Evolutionary conservation across 2,113 vertebrate genomes (phyloP), one percentile per base, ranked within the genome.

Genomic region (Grammomys dolichurus): DNA sequence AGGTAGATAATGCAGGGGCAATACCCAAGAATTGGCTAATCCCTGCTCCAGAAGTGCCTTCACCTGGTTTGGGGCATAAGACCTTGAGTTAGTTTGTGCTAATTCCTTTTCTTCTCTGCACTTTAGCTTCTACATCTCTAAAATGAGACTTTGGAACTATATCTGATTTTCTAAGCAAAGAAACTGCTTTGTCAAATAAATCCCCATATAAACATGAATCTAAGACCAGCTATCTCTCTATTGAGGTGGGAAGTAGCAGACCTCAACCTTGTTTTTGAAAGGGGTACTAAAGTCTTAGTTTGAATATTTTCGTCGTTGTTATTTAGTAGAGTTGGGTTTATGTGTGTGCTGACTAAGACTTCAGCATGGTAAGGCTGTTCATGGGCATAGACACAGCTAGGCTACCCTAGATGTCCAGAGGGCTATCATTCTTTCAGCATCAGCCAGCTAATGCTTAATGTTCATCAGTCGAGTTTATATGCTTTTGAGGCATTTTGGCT

Each of bases 171-270:
- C 84, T 85, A 72, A 86, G 16, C 2, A n/a, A 78, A 87, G 28
- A 10, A 80, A n/a, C 0, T 0, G 1, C 69, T 90, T 95, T 94
- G 36, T 87, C 60, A 75, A 87, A 88, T 40, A 90, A 92, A 92
- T 90, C 82, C 36, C 60, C 70, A 69, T 89, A 3, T 82, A 63
- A 92, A 46, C 60, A 88, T 80, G 60, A 91, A 94, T 63, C 5
- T 92, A n/a, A 96, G 43, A 77, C 81, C 31, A 89, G 58, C 46
- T 81, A 19, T 43, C 3, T 63, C n/a, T 84, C 40, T 51, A 20
- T 17, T 92, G 70, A 95, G 69, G 33, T 77, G 5, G 54, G 28
- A 31, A 17, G 11, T 76, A 14, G 13, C 10, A 75, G 26, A 85
- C 26, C 85, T 69, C 80, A 63, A 88, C 16, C 1, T 36, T 88